Percentiles rank a stretch among this genome's conserved stretches.
These are phyloP conservation scores for Eleginops maclovinus DNA, from an alignment of 2,113 vertebrate species.

Conservation along the genomic window DNA sequence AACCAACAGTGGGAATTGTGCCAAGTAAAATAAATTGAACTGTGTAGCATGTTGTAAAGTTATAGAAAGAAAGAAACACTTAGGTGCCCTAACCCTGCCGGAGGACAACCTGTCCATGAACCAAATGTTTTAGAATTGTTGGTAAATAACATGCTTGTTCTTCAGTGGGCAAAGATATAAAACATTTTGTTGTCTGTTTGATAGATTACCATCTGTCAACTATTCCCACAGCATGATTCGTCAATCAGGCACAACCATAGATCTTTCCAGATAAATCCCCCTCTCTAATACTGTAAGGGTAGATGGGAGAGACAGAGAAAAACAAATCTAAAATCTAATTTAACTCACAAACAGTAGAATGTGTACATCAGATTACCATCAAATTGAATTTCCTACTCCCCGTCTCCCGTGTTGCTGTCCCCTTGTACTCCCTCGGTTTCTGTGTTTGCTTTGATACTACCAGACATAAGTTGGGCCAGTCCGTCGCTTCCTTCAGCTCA, in stretches of 20 bases:
- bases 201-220: slow-evolving; percentile 76
- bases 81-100: not conserved
- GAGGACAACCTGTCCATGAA: slow-evolving; percentile 34
- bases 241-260: slow-evolving; percentile 77
- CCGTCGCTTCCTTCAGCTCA: slow-evolving; percentile 25
- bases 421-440: slow-evolving; percentile 27
- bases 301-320: slow-evolving; percentile 56
- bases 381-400: slow-evolving; percentile 80
- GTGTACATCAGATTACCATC: slow-evolving; percentile 80
- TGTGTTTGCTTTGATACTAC: slow-evolving; percentile 61
- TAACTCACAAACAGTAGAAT: slow-evolving; percentile 78
- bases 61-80: slow-evolving; percentile 23
- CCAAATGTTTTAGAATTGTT: slow-evolving; percentile 56
- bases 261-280: slow-evolving; percentile 73
- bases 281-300: slow-evolving; percentile 66
- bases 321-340: slow-evolving; percentile 84
- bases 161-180: slow-evolving; percentile 58
- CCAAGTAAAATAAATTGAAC: slow-evolving; percentile 2
- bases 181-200: slow-evolving; percentile 75
- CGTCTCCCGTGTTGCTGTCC: slow-evolving; percentile 60
- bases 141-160: slow-evolving; percentile 57
- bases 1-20: not conserved
- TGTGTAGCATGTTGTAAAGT: not conserved
- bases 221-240: slow-evolving; percentile 70
- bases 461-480: slow-evolving; percentile 45